Conservation (phyloP, 2,113 vertebrate genomes). For the Stercorarius parasiticus region DNA sequence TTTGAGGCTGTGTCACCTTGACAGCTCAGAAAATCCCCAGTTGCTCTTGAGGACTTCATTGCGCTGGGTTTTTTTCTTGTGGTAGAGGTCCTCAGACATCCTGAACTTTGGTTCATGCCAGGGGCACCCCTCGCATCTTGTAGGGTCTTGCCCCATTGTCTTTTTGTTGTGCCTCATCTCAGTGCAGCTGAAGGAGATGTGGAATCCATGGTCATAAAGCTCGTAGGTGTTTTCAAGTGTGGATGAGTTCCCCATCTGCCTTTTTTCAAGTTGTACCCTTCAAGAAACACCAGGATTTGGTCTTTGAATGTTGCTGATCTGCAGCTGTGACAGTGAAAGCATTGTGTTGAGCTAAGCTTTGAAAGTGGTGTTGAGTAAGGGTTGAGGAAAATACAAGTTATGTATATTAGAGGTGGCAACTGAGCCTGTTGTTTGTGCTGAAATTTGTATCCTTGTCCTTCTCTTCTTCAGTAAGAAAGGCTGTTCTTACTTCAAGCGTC, state of each 20-base stretch:
- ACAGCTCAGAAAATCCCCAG: conserved; percentile 8
- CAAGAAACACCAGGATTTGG: neutral
- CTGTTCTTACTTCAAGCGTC: neutral
- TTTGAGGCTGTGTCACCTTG: conserved; percentile 35
- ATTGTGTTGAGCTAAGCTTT: neutral
- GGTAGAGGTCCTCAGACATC: neutral
- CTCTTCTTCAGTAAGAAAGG: neutral
- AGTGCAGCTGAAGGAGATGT: neutral
- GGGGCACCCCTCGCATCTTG: neutral
- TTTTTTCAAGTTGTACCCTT: neutral
- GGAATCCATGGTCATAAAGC: neutral
- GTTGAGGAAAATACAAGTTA: neutral
- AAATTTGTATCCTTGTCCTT: neutral
- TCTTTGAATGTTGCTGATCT: neutral
- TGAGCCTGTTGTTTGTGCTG: neutral
- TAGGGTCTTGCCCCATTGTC: neutral
- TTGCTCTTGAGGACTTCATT: neutral
- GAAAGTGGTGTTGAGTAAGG: neutral
- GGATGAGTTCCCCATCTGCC: neutral
- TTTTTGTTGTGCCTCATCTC: neutral
- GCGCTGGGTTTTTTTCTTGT: neutral
- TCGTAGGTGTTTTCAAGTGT: neutral
- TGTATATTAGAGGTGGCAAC: neutral
- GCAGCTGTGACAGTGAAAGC: neutral
- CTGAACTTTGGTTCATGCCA: neutral